These are phyloP conservation scores for Drosophila siamana DNA, from an alignment of 2,888 invertebrate genomes.

Conservation along the genomic window DNA sequence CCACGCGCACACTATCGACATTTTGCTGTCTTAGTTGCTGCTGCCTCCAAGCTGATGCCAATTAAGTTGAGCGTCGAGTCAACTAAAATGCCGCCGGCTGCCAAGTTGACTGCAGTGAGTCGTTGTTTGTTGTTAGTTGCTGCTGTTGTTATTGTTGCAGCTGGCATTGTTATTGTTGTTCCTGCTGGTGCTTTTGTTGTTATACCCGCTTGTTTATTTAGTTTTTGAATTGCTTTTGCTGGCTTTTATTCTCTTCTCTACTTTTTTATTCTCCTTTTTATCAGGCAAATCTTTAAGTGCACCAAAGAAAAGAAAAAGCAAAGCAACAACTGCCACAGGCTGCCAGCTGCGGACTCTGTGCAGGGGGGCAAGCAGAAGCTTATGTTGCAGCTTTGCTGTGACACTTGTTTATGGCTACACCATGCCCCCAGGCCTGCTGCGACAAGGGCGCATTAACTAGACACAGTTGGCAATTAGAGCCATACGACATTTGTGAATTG, in stretches of 20 bases:
- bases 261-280: conserved; percentile 32
- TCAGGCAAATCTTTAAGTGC: conserved; percentile 53
- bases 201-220: conserved; percentile 48
- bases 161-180: conserved; percentile 35
- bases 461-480: neutral
- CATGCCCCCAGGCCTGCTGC: neutral
- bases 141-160: conserved; percentile 34
- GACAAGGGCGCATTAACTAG: neutral
- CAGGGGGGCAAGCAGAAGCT: conserved; percentile 16
- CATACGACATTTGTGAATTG: neutral
- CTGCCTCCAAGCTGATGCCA: conserved; percentile 42
- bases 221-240: conserved; percentile 46
- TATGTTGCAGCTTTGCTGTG: conserved; percentile 22
- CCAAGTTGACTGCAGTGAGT: conserved; percentile 56
- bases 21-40: neutral
- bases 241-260: conserved; percentile 30
- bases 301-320: conserved; percentile 20
- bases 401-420: conserved; percentile 17
- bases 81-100: conserved; percentile 59
- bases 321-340: conserved; percentile 18
- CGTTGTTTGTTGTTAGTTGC: too few relatives aligned
- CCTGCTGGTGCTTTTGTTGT: conserved; percentile 21
- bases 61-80: conserved; percentile 70
- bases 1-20: neutral
- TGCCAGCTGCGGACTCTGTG: neutral